A percentile compares a stretch with the other conserved stretches of the same genome.
These are phyloP conservation scores for Drosophila ercepeae DNA, from an alignment of 1,140 invertebrate species.

Conservation along the genomic window DNA sequence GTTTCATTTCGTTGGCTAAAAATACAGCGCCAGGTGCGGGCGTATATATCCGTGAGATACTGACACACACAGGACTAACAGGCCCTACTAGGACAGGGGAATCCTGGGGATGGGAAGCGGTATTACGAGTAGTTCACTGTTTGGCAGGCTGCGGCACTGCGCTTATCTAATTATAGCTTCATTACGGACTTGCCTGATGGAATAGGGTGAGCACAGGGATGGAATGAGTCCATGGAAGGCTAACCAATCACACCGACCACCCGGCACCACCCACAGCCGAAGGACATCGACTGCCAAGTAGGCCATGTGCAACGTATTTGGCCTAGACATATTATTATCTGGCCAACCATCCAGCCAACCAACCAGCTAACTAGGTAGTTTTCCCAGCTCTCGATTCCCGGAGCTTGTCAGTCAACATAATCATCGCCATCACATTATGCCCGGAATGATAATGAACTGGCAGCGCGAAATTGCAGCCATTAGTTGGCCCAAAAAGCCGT, in stretches of 20 bases:
- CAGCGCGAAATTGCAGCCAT: slow-evolving; percentile 48
- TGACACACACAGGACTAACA: slow-evolving; percentile 14
- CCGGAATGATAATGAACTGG: slow-evolving; percentile 33
- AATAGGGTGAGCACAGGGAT: slow-evolving; percentile 23
- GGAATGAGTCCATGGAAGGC: slow-evolving; percentile 13
- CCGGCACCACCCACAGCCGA: slow-evolving; percentile 6
- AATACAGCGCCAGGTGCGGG: slow-evolving; percentile 40
- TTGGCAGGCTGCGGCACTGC: slow-evolving; percentile 42
- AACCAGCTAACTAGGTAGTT: slow-evolving; percentile 4
- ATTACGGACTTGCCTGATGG: slow-evolving; percentile 56
- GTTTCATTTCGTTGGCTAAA: slow-evolving; percentile 65
- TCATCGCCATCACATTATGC: slow-evolving; percentile 39
- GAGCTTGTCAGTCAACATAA: slow-evolving; percentile 40
- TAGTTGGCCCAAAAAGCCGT: slow-evolving; percentile 42
- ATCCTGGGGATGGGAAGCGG: background rate
- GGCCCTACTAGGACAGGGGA: slow-evolving; percentile 8
- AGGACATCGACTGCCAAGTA: slow-evolving; percentile 43
- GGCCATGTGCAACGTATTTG: slow-evolving; percentile 49
- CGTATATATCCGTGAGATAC: slow-evolving; percentile 42
- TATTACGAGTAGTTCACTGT: slow-evolving; percentile 39
- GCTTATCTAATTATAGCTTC: slow-evolving; percentile 81
- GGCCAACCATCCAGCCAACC: slow-evolving; percentile 16
- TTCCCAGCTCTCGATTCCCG: slow-evolving; percentile 24
- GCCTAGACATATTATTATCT: slow-evolving; percentile 55
- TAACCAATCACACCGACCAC: slow-evolving; percentile 8